Conservation (phyloP, 2,888 invertebrate species). For the Pachliopta kotzebuea region DNA sequence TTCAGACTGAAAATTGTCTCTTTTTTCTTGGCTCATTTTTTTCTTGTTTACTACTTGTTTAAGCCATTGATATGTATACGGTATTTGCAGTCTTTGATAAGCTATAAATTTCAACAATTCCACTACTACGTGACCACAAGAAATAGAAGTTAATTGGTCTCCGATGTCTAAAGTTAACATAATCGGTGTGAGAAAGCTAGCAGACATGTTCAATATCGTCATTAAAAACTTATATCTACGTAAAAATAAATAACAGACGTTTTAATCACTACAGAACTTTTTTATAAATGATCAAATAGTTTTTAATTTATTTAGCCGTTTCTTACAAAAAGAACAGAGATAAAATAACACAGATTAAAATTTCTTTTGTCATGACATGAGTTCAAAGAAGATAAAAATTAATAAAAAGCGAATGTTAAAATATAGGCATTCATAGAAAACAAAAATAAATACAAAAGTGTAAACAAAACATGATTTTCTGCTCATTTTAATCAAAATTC, state of each 20-base stretch:
- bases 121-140: conserved; percentile 78
- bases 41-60: conserved; percentile 67
- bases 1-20: conserved; percentile 64
- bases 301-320: neutral
- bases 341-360: neutral
- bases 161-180: conserved; percentile 64
- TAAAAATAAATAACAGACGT: neutral
- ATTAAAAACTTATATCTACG: neutral
- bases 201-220: conserved; percentile 7
- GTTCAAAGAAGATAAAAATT: too few relatives aligned
- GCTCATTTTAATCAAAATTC: too few relatives aligned
- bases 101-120: conserved; percentile 79
- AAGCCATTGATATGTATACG: conserved; percentile 73
- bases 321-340: neutral
- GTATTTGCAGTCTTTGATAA: conserved; percentile 80
- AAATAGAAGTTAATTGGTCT: conserved; percentile 77
- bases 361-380: too few relatives aligned
- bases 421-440: too few relatives aligned
- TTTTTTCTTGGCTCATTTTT: conserved; percentile 47
- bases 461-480: too few relatives aligned
- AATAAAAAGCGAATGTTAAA: too few relatives aligned
- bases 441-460: too few relatives aligned
- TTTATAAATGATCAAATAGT: neutral
- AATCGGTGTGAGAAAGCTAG: conserved; percentile 42
- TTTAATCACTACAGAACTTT: neutral